Conservation (phyloP, 2,113 vertebrate species). For the Monarcha castaneiventris region DNA sequence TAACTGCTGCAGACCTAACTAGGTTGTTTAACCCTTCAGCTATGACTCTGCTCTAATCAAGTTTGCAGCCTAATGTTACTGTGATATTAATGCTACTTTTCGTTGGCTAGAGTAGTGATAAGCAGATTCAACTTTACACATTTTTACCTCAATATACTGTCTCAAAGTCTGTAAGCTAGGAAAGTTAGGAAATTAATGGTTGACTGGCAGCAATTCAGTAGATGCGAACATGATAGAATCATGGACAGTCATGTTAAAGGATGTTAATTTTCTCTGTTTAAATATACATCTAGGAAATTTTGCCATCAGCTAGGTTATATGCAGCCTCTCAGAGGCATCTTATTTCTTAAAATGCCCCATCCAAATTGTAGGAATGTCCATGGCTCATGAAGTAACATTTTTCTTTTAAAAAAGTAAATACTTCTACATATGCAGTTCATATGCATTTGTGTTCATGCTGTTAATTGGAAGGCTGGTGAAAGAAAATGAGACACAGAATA, state of each 20-base stretch:
- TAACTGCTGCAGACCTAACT: background rate
- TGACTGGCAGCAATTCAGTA: background rate
- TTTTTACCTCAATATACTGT: background rate
- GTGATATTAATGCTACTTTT: background rate
- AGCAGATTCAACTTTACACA: background rate
- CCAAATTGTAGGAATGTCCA: background rate
- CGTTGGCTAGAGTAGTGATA: background rate
- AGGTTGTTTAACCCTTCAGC: background rate
- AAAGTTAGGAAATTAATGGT: background rate
- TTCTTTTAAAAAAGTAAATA: background rate
- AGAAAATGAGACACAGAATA: background rate
- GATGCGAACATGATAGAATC: background rate
- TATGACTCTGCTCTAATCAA: background rate
- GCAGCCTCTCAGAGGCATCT: background rate
- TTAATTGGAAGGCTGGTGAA: background rate
- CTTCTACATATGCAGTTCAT: background rate
- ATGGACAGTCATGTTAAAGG: background rate
- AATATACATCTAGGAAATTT: background rate
- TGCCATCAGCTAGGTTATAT: background rate
- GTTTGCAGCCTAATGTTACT: background rate
- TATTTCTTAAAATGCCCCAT: background rate
- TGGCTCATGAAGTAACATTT: background rate
- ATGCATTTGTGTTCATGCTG: background rate
- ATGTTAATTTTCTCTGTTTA: background rate
- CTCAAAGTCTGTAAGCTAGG: background rate